These are phyloP conservation scores for Tachypleus tridentatus DNA, from an alignment of 1,140 invertebrate genomes.

Conservation along the genomic window DNA sequence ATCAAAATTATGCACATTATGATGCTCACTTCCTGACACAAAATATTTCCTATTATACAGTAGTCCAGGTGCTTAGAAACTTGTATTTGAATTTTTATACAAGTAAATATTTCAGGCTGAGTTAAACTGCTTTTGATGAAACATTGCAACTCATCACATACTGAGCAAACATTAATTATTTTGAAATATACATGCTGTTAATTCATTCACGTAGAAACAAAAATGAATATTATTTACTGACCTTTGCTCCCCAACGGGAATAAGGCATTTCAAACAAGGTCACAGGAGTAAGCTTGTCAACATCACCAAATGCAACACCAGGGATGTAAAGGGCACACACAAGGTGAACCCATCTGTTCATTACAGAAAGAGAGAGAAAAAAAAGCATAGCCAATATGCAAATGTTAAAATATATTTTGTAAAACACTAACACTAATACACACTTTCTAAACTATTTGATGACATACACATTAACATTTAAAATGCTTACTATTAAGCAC, in stretches of 20 bases:
- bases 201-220: constrained; percentile 1
- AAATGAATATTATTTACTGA: constrained; percentile 15
- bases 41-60: no score
- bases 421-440: no score
- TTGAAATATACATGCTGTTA: constrained; percentile 1
- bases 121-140: no score
- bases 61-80: no score
- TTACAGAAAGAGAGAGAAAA: constrained; percentile 13
- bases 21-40: no score
- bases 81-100: no score
- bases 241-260: constrained; percentile 82
- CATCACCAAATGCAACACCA: constrained; percentile 93
- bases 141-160: no score
- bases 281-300: constrained; percentile 55
- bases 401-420: no score
- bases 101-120: no score
- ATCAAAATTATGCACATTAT: no score
- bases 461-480: no score
- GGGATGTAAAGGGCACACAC: constrained; percentile 93
- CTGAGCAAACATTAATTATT: not conserved
- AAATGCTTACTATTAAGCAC: not conserved
- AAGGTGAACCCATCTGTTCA: constrained; percentile 73
- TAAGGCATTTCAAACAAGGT: constrained; percentile 94
- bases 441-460: no score
- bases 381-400: constrained; percentile 3